Conservation (phyloP, 1,140 invertebrate genomes). For the Spodoptera litura region DNA sequence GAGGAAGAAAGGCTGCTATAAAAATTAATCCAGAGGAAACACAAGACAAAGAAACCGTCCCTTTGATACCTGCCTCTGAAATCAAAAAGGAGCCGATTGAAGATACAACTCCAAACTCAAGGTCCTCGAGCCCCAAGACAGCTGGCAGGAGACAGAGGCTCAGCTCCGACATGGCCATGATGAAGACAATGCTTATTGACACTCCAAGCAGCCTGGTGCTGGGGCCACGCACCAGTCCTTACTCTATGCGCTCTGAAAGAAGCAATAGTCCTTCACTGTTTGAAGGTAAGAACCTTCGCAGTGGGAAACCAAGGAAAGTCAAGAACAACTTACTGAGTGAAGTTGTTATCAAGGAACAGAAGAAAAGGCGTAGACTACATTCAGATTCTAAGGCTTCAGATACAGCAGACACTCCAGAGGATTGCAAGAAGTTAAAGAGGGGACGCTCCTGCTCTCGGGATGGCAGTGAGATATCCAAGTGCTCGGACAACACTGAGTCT, state of each 20-base stretch:
- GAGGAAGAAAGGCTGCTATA: conserved; percentile 70
- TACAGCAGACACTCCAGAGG: conserved; percentile 74
- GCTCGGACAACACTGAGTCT: conserved; percentile 87
- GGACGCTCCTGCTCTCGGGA: conserved; percentile 87
- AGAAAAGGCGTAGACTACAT: conserved; percentile 80
- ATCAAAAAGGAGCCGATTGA: conserved; percentile 83
- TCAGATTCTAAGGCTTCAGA: conserved; percentile 79
- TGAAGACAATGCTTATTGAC: conserved; percentile 80
- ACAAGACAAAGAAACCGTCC: conserved; percentile 74
- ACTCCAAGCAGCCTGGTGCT: conserved; percentile 72
- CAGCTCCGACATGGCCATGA: conserved; percentile 81
- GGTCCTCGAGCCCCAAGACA: conserved; percentile 82
- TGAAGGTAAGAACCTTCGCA: conserved; percentile 87
- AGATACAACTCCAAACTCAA: conserved; percentile 74
- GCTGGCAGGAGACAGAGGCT: conserved; percentile 76
- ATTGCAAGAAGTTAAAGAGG: conserved; percentile 85
- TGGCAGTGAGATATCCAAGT: conserved; percentile 86
- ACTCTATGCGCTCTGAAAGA: conserved; percentile 86
- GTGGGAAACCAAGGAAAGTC: conserved; percentile 88
- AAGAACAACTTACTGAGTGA: conserved; percentile 85
- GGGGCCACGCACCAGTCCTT: conserved; percentile 83
- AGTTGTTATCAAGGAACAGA: conserved; percentile 82
- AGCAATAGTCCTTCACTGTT: conserved; percentile 82
- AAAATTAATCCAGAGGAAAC: conserved; percentile 66
- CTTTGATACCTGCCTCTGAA: conserved; percentile 77